Base-by-base conservation (phyloP, 2,113 vertebrate genomes). In the Acinonyx jubatus region DNA sequence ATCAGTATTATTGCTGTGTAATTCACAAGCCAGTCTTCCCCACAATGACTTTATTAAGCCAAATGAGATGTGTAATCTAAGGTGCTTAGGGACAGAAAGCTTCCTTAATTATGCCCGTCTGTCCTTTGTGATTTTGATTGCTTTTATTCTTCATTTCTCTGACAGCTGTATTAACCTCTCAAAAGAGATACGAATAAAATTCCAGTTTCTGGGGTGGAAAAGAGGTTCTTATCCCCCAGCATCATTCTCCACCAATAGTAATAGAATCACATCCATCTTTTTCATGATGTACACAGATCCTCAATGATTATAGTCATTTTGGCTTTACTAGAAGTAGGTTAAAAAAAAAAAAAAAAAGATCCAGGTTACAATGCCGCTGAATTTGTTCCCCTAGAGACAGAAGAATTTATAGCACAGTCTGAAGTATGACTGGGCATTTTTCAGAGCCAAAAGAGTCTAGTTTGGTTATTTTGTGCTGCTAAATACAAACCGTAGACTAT, bases 81-180 rank as follows among this genome's bases (percentile, higher is more conserved):
- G 14, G 65, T 97, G 63, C 29, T 97, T 94, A 86, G 94, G 83
- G 84, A 71, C 68, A 96, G 38, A 97, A 74, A 79, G 0, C n/a
- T 92, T 95, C 81, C 76, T 94, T 97, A 76, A 63, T 93, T 52
- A 15, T 85, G 31, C 38, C 82, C 6, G 36, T 86, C 86, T 96
- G 96, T 82, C 94, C 97, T 97, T 97, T 36, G 91, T 94, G 74
- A 85, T 84, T 97, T 86, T 84, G 76, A 96, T 95, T 85, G 18
- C 48, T 95, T 89, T 78, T 94, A 97, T 89, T 89, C 94, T 93
- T 97, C 83, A 89, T 93, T 94, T 89, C 45, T 27, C 76, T 97
- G 94, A 41, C 73, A 89, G 50, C 81, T 98, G 97, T 95, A 97
- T 61, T 93, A 90, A 82, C 31, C 66, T 97, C 66, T 95, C 87